Base-by-base conservation (phyloP, 64 coral and sea anemone genomes). In the Dendrophyllia cribrosa region DNA sequence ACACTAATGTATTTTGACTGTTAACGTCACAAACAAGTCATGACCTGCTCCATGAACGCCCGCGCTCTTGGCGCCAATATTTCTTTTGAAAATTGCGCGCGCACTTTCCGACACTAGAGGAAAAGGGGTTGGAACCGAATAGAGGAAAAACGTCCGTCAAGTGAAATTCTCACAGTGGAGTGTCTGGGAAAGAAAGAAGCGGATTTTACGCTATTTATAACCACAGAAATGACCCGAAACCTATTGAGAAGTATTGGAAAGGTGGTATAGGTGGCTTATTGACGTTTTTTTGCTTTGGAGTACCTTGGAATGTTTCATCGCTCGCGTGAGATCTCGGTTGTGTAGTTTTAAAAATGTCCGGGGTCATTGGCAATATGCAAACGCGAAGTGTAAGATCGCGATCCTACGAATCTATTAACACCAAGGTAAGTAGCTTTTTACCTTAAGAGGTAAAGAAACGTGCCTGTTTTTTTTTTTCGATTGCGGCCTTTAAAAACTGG, bases 321-420 rank as follows among this genome's bases (percentile, higher is more conserved):
- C 9, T 84, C 43, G 62, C 80, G 62, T 84, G 80, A 68, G 34
- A 63, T 20, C 45, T 21, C 48, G 43, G 60, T 68, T 59, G 66
- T 58, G 22, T 12, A 25, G 43, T 44, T 59, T 11, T 16, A 26
- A 91, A 83, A 84, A 91, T 91, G 89, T 91, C 89, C 9, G 89
- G 89, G 50, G 8, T 91, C 49, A 91, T 91, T 60, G 89, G 78
- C 17, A 69, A 73, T 63, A 58, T 72, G 89, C 56, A 72, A 24
- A 67, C 68, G 25, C 69, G 14, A 17, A 58, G 25, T 44, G 78
- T 72, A n/a, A 70, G 89, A 74, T 91, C 89, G 49, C 77, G 89
- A 45, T 91, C 89, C 3, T 91, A 83, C 43, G 89, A 91, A 47
- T 91, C 89, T 4, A 70, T 91, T 4, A 91, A 91, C 44, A 83